These are phyloP conservation scores for Drosophila elegans DNA, from an alignment of 1,140 invertebrate species.

Conservation along the genomic window DNA sequence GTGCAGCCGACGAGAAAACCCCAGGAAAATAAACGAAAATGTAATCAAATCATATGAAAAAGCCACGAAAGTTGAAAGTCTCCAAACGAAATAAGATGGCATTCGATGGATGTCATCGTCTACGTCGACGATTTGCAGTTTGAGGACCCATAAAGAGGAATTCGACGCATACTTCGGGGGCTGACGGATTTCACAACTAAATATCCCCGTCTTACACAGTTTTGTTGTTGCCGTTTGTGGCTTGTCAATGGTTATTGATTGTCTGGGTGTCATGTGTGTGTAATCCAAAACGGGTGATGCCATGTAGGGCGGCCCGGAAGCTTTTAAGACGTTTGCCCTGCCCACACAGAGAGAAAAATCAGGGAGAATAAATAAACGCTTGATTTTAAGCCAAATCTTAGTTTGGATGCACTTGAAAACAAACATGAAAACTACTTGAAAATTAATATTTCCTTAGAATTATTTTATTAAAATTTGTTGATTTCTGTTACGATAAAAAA, in stretches of 20 bases:
- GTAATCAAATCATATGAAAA: conserved; percentile 78
- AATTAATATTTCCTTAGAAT: no score
- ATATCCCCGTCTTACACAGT: conserved; percentile 35
- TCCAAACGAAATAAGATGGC: conserved; percentile 34
- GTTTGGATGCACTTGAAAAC: no score
- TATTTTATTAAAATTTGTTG: no score
- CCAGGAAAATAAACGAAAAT: conserved; percentile 52
- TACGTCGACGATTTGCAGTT: conserved; percentile 64
- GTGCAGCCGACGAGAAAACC: conserved; percentile 59
- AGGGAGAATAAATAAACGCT: background rate
- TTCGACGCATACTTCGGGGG: conserved; percentile 51
- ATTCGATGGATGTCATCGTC: conserved; percentile 29
- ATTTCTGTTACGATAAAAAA: no score
- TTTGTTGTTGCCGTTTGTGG: conserved; percentile 54
- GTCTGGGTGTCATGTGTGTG: conserved; percentile 72
- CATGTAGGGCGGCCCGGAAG: conserved; percentile 61
- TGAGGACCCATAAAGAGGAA: conserved; percentile 27
- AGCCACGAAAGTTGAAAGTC: conserved; percentile 51
- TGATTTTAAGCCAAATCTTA: no score
- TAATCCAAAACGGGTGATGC: background rate
- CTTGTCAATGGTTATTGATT: conserved; percentile 80
- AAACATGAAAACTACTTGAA: no score
- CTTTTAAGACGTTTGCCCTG: conserved; percentile 66
- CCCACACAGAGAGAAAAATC: conserved; percentile 11
- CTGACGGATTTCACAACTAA: conserved; percentile 67